A percentile compares a stretch with the other conserved stretches of the same genome.
These are phyloP conservation scores for Monomorium pharaonis DNA, from an alignment of 1,140 invertebrate species.

Conservation along the genomic window DNA sequence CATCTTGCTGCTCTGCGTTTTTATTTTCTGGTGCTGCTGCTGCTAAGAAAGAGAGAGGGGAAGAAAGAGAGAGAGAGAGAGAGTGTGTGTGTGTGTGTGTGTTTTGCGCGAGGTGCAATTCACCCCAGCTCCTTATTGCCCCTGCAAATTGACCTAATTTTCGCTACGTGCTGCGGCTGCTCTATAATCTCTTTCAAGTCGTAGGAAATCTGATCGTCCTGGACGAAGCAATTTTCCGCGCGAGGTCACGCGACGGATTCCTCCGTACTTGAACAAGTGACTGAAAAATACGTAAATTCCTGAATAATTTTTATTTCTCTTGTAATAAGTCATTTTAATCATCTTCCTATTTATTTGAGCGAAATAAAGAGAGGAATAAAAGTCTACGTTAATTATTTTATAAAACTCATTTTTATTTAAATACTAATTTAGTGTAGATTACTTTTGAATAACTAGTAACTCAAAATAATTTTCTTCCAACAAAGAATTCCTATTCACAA, in stretches of 20 bases:
- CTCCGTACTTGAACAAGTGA: background rate
- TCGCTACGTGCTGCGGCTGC: constrained; percentile 45
- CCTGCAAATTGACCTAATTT: constrained; percentile 51
- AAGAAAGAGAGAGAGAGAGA: background rate
- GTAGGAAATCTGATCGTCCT: constrained; percentile 53
- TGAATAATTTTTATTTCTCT: constrained; percentile 10
- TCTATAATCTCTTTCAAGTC: constrained; percentile 64
- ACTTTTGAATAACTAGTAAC: background rate
- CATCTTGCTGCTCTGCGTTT: constrained; percentile 44
- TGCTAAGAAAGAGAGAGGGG: background rate
- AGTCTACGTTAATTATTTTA: background rate
- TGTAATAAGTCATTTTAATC: background rate
- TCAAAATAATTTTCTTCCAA: background rate
- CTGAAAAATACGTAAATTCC: constrained; percentile 15
- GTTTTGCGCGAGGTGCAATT: constrained; percentile 48
- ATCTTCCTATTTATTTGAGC: background rate
- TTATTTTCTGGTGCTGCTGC: too few relatives aligned
- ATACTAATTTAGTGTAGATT: background rate
- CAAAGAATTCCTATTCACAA: background rate
- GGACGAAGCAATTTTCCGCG: constrained; percentile 51
- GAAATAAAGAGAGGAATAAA: background rate
- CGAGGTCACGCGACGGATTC: constrained; percentile 55
- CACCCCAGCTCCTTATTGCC: constrained; percentile 34
- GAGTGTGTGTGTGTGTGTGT: too few relatives aligned
- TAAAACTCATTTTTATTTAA: background rate